These are phyloP conservation scores for Acleris holmiana DNA, from an alignment of 2,888 invertebrate genomes.

Conservation along the genomic window DNA sequence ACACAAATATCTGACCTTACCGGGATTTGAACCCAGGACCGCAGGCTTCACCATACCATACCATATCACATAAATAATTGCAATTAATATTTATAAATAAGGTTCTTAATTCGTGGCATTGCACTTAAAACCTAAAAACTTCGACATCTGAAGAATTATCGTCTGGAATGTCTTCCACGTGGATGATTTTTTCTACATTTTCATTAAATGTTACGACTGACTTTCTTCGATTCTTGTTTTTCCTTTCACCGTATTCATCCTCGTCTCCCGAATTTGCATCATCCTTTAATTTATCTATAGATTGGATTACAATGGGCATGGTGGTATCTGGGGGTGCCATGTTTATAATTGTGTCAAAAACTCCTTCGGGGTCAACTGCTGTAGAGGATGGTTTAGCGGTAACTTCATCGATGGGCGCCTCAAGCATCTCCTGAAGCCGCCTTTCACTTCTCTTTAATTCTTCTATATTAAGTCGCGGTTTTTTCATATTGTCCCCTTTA, in stretches of 20 bases:
- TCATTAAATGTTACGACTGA: slow-evolving; percentile 84
- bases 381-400: slow-evolving; percentile 47
- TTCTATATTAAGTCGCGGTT: slow-evolving; percentile 66
- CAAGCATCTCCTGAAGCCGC: slow-evolving; percentile 70
- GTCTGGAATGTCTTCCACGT: slow-evolving; percentile 71
- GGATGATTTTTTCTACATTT: slow-evolving; percentile 80
- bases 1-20: too few relatives aligned
- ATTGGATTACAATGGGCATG: slow-evolving; percentile 69
- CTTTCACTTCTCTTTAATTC: slow-evolving; percentile 71
- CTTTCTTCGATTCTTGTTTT: slow-evolving; percentile 62
- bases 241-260: slow-evolving; percentile 73
- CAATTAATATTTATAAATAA: background rate
- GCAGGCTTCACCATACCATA: too few relatives aligned
- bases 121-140: slow-evolving; percentile 59
- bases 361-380: slow-evolving; percentile 44
- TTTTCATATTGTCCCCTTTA: slow-evolving; percentile 51
- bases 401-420: slow-evolving; percentile 56
- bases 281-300: slow-evolving; percentile 73
- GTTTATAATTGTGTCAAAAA: slow-evolving; percentile 51
- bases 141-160: slow-evolving; percentile 54
- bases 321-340: slow-evolving; percentile 51
- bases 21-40: too few relatives aligned
- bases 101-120: background rate
- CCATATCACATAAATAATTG: background rate
- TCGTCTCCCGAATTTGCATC: slow-evolving; percentile 65